phyloP scores from a whole-genome alignment of 1,140 invertebrate genomes.

The Rhyacophila brunnea region DNA sequence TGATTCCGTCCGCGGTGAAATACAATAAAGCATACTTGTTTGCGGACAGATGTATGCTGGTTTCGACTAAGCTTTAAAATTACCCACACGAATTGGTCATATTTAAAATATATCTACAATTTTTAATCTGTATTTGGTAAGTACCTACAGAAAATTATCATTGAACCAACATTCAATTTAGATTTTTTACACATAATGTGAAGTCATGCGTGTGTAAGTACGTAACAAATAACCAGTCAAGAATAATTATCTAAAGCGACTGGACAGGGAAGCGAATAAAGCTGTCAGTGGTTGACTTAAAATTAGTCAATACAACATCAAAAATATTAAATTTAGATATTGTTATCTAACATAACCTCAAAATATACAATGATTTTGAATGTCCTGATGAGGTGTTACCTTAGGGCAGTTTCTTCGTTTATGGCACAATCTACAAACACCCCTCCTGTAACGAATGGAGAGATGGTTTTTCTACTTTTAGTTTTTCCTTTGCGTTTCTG shows the following conservation, averaged over 20 bases:
- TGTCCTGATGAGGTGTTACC: conserved; percentile 8
- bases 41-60: no score
- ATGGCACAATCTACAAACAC: conserved; percentile 9
- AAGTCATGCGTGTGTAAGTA: neutral
- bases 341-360: neutral
- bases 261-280: neutral
- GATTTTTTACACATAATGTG: no score
- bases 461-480: conserved; percentile 13
- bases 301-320: neutral
- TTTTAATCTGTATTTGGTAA: no score
- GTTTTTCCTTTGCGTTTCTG: conserved; percentile 21
- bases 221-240: neutral
- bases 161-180: no score
- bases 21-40: no score
- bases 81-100: no score
- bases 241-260: neutral
- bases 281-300: neutral
- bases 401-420: conserved; percentile 11
- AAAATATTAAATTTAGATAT: neutral
- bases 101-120: no score
- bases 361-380: neutral
- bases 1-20: no score
- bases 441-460: conserved; percentile 12
- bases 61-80: no score
- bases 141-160: no score